These are phyloP conservation scores for Scolanthus callimorphus DNA, from an alignment of 92 coral and sea anemone genomes.

Conservation along the genomic window DNA sequence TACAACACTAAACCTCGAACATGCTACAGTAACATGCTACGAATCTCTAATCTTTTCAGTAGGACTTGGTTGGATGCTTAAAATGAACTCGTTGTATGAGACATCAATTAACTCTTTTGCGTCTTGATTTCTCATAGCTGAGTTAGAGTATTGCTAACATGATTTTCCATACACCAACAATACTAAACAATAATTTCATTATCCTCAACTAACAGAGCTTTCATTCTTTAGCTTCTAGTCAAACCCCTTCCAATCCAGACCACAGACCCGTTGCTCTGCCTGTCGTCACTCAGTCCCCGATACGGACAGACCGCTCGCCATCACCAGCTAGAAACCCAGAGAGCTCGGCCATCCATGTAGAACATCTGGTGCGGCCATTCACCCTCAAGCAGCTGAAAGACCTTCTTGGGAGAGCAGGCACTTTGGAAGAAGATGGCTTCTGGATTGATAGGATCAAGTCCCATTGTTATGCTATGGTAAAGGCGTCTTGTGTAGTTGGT, in stretches of 20 bases:
- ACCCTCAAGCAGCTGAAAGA: constrained; percentile 86
- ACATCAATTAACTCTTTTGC: too few species aligned
- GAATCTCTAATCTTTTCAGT: too few species aligned
- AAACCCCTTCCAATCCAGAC: constrained; percentile 20
- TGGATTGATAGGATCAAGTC: constrained; percentile 97
- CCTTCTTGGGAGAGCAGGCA: constrained; percentile 66
- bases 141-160: too few species aligned
- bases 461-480: constrained; percentile 90
- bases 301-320: constrained; percentile 57
- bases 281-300: constrained; percentile 40
- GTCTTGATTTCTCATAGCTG: too few species aligned
- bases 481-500: too few species aligned
- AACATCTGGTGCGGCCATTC: constrained; percentile 90
- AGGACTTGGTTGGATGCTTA: too few species aligned
- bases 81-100: too few species aligned
- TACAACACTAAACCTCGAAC: too few species aligned
- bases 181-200: neutral
- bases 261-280: too few species aligned
- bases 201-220: neutral
- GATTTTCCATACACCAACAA: neutral
- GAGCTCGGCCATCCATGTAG: constrained; percentile 65
- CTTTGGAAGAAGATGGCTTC: constrained; percentile 76
- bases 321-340: constrained; percentile 81
- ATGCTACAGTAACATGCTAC: too few species aligned
- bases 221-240: constrained; percentile 6